phyloP scores from a whole-genome alignment of 2,888 invertebrate species.

The Eristalis arbustorum region DNA sequence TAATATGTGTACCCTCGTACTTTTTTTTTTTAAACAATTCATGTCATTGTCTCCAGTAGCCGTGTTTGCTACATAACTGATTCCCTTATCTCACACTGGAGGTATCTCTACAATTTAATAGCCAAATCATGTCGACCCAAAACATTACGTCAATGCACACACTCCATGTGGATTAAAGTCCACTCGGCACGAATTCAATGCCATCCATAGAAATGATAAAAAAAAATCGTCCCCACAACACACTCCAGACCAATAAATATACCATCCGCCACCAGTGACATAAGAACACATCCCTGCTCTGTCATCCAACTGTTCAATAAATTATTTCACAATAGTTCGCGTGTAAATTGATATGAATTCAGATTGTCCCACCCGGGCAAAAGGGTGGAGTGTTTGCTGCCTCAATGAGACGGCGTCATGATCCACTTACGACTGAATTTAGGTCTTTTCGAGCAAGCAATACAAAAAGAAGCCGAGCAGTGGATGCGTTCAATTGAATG shows the following conservation, averaged over 20 bases:
- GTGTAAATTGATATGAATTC: constrained; percentile 13
- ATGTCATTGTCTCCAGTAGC: background rate
- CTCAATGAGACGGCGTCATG: background rate
- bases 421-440: background rate
- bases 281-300: background rate
- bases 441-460: background rate
- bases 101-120: background rate
- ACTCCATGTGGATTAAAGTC: background rate
- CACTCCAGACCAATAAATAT: background rate
- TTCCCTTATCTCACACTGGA: background rate
- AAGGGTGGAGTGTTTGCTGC: background rate
- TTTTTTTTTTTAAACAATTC: background rate
- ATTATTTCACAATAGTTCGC: constrained; percentile 18
- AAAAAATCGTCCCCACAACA: background rate
- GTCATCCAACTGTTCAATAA: constrained; percentile 12
- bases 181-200: background rate
- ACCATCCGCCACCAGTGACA: background rate
- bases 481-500: background rate
- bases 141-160: background rate
- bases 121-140: background rate
- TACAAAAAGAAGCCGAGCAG: background rate
- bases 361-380: background rate
- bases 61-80: background rate
- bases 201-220: background rate
- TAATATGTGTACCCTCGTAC: background rate